Percentiles rank a stretch among this genome's conserved stretches.
phyloP scores from a whole-genome alignment of 2,113 vertebrate genomes.

The Gnathonemus longibarbis region DNA sequence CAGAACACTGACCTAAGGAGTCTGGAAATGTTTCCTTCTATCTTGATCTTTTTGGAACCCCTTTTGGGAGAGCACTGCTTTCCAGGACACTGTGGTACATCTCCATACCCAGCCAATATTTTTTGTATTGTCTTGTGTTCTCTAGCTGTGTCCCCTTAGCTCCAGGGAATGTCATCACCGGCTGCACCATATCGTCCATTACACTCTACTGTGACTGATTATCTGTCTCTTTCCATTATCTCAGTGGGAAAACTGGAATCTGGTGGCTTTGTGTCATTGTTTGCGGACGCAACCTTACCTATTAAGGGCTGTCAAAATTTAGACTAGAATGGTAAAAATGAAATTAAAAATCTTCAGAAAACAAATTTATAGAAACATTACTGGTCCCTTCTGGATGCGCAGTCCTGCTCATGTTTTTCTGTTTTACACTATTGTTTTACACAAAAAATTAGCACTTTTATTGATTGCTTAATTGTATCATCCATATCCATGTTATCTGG shows the following conservation, averaged over 20 bases:
- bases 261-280: neutral
- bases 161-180: neutral
- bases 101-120: neutral
- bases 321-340: neutral
- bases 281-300: neutral
- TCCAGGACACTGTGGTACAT: too few relatives aligned
- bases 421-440: neutral
- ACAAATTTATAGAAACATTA: neutral
- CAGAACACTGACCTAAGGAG: neutral
- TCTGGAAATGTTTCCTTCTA: neutral
- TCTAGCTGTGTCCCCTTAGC: neutral
- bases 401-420: neutral
- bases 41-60: neutral
- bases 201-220: neutral
- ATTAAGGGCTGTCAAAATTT: neutral
- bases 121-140: neutral
- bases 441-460: neutral
- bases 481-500: neutral
- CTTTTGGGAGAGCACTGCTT: neutral
- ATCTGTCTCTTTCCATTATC: neutral
- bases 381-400: neutral
- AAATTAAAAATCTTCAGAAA: neutral
- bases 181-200: neutral
- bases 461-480: neutral
- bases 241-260: neutral